A percentile compares a stretch with the other conserved stretches of the same genome.
These are phyloP conservation scores for Hyalella azteca DNA, from an alignment of 2,888 invertebrate species.

Conservation along the genomic window DNA sequence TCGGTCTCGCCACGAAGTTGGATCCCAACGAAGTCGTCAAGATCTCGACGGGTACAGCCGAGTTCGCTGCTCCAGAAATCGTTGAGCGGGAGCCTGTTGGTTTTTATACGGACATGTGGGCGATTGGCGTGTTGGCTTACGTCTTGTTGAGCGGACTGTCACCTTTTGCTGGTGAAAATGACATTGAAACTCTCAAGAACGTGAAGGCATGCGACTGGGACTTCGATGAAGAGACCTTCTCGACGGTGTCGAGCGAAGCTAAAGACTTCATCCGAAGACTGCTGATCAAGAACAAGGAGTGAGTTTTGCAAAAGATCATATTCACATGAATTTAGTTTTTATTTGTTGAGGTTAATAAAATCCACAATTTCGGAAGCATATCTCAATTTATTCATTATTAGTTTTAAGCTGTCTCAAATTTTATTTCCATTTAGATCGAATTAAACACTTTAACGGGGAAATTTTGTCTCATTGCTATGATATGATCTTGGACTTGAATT, in stretches of 20 bases:
- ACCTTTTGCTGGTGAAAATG: slow-evolving; percentile 98
- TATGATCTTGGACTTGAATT: no score
- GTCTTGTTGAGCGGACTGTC: slow-evolving; percentile 97
- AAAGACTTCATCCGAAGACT: slow-evolving; percentile 97
- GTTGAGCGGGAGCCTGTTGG: slow-evolving; percentile 98
- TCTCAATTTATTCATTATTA: no score
- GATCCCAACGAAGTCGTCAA: slow-evolving; percentile 99
- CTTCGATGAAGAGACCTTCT: slow-evolving; percentile 95
- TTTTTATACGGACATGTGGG: slow-evolving; percentile 99
- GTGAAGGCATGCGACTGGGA: slow-evolving; percentile 99
- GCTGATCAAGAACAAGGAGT: slow-evolving; percentile 91
- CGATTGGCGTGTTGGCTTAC: slow-evolving; percentile 96
- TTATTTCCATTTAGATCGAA: no score
- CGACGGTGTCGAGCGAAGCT: slow-evolving; percentile 91
- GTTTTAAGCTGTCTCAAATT: no score
- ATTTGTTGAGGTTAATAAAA: no score
- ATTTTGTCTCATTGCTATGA: no score
- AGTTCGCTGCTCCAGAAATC: slow-evolving; percentile 99
- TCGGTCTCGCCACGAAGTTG: slow-evolving; percentile 96
- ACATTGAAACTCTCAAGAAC: slow-evolving; percentile 96
- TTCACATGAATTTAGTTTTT: no score
- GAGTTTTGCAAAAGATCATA: no score
- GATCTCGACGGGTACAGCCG: slow-evolving; percentile 98
- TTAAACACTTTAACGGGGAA: no score
- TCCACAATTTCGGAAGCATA: no score